Evolutionary conservation across 1,140 invertebrate genomes (phyloP), one percentile per base, ranked within the genome.

Genomic region (Dufourea novaeangliae): DNA sequence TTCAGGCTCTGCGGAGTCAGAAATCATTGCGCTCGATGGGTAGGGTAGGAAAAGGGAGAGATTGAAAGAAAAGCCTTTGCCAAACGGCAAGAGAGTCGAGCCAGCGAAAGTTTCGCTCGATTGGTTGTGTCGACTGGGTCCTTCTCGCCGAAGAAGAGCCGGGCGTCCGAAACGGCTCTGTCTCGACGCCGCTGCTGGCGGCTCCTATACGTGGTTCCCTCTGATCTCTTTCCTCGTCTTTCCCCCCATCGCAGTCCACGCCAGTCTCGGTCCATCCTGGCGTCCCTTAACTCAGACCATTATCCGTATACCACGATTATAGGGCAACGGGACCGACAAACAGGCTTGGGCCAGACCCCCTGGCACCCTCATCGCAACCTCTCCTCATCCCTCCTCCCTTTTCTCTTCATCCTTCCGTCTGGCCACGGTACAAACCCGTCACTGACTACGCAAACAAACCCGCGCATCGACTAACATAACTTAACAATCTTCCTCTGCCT

Each of bases 311-410:
- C 83, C 68, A 76, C 85, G 86, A 87, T 86, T 87, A 87, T 85
- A 87, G 83, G 79, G 85, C 86, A 85, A 87, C 86, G 78, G 85
- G 79, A 87, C 85, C 86, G 86, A 87, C 86, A 87, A 86, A 87
- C 79, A 85, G 77, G 79, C 76, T 61, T 78, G 71, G 83, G 83
- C 81, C 84, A 85, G 78, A 80, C 78, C 80, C 85, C 62, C 59
- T 37, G 78, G 62, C 73, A 83, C 67, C 81, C 81, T 76, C 62
- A 39, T 75, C 39, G 56, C 46, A 67, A 52, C 52, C 22, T 37
- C 29, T 56, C 61, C 41, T 54, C 41, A 41, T 11, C 34, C 54
- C 46, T 20, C 22, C 29, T 27, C 29, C 32, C 37, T 44, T 62
- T 37, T 54, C 46, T 52, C 57, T 32, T 61, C 67, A 20, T 29